Evolutionary conservation across 2,888 invertebrate genomes (phyloP).

Genomic region (Melolontha melolontha): DNA sequence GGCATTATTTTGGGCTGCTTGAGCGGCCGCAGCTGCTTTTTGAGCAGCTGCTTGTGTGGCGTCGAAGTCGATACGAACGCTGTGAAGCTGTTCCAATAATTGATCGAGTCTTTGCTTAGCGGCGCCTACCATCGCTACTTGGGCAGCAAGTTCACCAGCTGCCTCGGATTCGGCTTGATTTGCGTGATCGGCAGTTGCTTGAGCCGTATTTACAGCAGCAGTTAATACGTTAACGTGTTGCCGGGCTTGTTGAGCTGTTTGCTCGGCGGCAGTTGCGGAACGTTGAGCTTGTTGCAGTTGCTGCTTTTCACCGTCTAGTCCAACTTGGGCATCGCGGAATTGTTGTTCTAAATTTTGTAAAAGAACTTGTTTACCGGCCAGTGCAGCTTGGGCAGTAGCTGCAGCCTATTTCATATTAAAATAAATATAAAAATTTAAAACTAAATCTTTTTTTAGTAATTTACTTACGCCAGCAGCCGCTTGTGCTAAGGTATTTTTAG

Average conservation of each 20-base stretch:
- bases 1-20: constrained; percentile 81
- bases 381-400: constrained; percentile 68
- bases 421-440: too few species aligned
- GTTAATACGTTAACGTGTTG: constrained; percentile 76
- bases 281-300: constrained; percentile 82
- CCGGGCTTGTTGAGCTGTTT: constrained; percentile 72
- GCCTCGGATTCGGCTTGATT: constrained; percentile 80
- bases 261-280: constrained; percentile 77
- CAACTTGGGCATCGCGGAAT: constrained; percentile 76
- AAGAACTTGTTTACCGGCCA: constrained; percentile 66
- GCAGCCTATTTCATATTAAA: constrained; percentile 68
- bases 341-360: constrained; percentile 76
- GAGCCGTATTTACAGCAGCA: constrained; percentile 82
- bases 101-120: constrained; percentile 77
- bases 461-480: constrained; percentile 71
- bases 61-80: constrained; percentile 80
- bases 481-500: constrained; percentile 82
- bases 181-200: constrained; percentile 80
- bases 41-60: constrained; percentile 80
- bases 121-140: constrained; percentile 79
- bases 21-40: constrained; percentile 77
- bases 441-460: too few species aligned
- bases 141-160: constrained; percentile 81
- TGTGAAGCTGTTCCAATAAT: constrained; percentile 76
- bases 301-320: constrained; percentile 76